Evolutionary conservation across 2,888 invertebrate species (phyloP), one percentile per base, ranked within the genome.

Genomic region (Selenia dentaria): DNA sequence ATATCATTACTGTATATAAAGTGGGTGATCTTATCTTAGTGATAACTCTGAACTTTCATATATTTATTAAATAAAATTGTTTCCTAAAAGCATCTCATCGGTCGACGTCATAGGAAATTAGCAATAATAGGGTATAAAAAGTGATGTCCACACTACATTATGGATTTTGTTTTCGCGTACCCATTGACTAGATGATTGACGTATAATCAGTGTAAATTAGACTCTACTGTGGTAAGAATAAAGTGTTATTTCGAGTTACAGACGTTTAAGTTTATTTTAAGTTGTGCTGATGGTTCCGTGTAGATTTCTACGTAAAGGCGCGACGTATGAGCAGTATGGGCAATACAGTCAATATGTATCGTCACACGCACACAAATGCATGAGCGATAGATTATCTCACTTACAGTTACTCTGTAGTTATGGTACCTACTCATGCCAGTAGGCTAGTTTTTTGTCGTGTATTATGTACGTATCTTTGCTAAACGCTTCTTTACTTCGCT

Each of bases 171-270:
- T 39, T 43, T 41, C 25, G 48, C 36, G 43, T 32, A 29, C 46
- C 40, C 50, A 27, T 42, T 18, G 50, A 37, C 41, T 53, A 49
- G 48, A 37, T 38, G 46, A 49, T 49, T 48, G 57, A 45, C 46
- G 42, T 54, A 45, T 50, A 51, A 54, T 58, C 55, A 55, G 58
- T 59, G 58, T 59, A 59, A 62, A 64, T 62, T 62, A 65, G 64
- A 70, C 68, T 57, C 51, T 72, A 70, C 62, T 64, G 74, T 76
- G 75, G 64, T 77, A 75, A 76, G 76, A 58, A 62, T 73, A 75
- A 70, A 79, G 76, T 77, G 77, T 74, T 68, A 65, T 71, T 69
- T 72, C 68, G 70, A 71, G 74, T 74, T 72, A 65, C 63, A 40
- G 64, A 57, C 53, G 56, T 62, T 66, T 67, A 62, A 64, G 66